Evolutionary conservation across 2,888 invertebrate genomes (phyloP).

Genomic region (Callyntrura guangdongensis): DNA sequence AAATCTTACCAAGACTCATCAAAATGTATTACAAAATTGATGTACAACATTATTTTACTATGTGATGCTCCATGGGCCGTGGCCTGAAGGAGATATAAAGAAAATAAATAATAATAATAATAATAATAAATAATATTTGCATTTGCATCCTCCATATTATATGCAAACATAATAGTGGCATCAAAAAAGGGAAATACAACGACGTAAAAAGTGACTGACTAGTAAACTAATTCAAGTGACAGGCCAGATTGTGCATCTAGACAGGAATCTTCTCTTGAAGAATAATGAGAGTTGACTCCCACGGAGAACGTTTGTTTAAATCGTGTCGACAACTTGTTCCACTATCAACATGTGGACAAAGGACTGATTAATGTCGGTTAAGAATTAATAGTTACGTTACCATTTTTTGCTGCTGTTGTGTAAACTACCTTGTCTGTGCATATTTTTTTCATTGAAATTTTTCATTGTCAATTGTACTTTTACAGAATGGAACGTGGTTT

Average conservation of each 20-base stretch:
- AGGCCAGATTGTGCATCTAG: conserved; percentile 2
- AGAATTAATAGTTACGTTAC: not conserved
- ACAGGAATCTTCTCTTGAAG: conserved; percentile 40
- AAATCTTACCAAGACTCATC: too few relatives aligned
- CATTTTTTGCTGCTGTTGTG: not conserved
- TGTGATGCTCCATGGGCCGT: too few relatives aligned
- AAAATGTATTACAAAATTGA: too few relatives aligned
- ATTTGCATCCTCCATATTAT: too few relatives aligned
- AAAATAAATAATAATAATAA: too few relatives aligned
- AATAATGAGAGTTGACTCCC: conserved; percentile 45
- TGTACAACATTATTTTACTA: too few relatives aligned
- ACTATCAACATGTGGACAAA: conserved; percentile 16
- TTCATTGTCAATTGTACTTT: conserved; percentile 24
- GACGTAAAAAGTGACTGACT: not conserved
- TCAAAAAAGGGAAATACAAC: too few relatives aligned
- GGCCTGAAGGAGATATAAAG: too few relatives aligned
- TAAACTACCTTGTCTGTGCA: not conserved
- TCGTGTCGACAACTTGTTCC: conserved; percentile 37
- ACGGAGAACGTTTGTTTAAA: conserved; percentile 37
- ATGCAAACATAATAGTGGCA: too few relatives aligned
- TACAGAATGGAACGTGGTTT: not conserved
- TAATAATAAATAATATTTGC: too few relatives aligned
- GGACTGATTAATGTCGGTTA: conserved; percentile 31
- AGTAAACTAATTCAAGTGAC: conserved; percentile 6
- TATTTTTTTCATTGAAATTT: not conserved